phyloP scores from a whole-genome alignment of 2,888 invertebrate species.

The Drosophila rubida region DNA sequence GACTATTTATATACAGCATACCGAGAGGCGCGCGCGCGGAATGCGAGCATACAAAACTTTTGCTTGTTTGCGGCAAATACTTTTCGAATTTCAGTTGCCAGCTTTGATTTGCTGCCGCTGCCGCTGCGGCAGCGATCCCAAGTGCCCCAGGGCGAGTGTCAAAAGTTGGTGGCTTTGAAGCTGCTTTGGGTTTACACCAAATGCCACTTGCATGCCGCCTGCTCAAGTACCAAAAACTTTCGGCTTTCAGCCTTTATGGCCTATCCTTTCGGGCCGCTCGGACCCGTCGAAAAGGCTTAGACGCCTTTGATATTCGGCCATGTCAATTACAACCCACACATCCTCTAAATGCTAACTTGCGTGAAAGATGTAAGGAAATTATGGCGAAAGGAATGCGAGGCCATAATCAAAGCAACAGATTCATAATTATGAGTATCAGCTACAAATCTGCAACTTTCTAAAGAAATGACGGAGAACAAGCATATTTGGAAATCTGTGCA shows the following conservation, averaged over 20 bases:
- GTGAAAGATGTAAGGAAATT: background rate
- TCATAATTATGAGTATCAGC: background rate
- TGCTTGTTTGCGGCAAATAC: conserved; percentile 47
- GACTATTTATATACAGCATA: conserved; percentile 39
- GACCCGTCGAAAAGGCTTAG: conserved; percentile 15
- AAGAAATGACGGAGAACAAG: no score
- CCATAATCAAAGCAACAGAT: background rate
- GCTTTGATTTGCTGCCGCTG: conserved; percentile 49
- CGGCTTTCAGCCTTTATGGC: conserved; percentile 9
- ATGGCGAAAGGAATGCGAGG: background rate
- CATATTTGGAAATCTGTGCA: no score
- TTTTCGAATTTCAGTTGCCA: conserved; percentile 46
- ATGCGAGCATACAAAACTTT: conserved; percentile 61
- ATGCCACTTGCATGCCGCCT: conserved; percentile 47
- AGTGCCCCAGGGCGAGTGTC: conserved; percentile 43
- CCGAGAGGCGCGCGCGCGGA: conserved; percentile 47
- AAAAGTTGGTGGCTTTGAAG: conserved; percentile 60
- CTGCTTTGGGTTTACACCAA: conserved; percentile 28
- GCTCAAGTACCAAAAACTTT: background rate
- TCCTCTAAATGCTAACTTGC: background rate
- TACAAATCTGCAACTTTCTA: no score
- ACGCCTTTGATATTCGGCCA: conserved; percentile 34
- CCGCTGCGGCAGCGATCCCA: conserved; percentile 5
- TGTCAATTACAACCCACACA: conserved; percentile 20
- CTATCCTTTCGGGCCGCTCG: background rate